phyloP scores from a whole-genome alignment of 2,888 invertebrate species.

The Globia sparganii region DNA sequence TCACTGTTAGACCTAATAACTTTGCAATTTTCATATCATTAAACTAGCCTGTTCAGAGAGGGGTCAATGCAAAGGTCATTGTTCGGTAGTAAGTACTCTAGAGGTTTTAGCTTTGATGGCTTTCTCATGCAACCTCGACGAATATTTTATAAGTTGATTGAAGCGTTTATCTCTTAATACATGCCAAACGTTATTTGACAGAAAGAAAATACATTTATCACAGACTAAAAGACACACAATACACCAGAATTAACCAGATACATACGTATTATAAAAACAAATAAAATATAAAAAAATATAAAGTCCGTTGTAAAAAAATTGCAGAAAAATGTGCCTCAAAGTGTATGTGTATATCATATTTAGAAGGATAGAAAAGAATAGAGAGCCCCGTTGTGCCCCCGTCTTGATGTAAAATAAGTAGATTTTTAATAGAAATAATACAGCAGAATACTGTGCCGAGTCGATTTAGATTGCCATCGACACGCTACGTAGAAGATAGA shows the following conservation, averaged over 20 bases:
- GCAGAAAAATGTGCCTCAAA: too few species aligned
- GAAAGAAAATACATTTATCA: too few species aligned
- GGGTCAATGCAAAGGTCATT: slow-evolving; percentile 11
- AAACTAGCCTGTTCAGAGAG: not conserved
- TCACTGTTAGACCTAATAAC: slow-evolving; percentile 5
- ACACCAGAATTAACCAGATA: too few species aligned
- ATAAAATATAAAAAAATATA: too few species aligned
- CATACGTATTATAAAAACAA: too few species aligned
- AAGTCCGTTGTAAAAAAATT: too few species aligned
- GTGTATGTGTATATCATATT: not conserved
- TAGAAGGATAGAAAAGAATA: not conserved
- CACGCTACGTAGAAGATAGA: too few species aligned
- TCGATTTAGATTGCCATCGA: too few species aligned
- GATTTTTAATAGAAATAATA: not conserved
- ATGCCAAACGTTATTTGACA: not conserved
- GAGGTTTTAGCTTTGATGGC: not conserved
- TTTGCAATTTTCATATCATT: slow-evolving; percentile 36
- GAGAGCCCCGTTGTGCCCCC: not conserved
- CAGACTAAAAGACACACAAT: too few species aligned
- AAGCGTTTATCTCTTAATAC: not conserved
- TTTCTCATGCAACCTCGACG: not conserved
- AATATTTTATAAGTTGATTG: not conserved
- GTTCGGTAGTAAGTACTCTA: not conserved
- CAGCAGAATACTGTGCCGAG: not conserved
- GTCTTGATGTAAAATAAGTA: not conserved